Evolutionary conservation across 2,797 vertebrate genomes (phyloP), one percentile per base, ranked within the genome.

Genomic region (Percopsis omiscomaycus): DNA sequence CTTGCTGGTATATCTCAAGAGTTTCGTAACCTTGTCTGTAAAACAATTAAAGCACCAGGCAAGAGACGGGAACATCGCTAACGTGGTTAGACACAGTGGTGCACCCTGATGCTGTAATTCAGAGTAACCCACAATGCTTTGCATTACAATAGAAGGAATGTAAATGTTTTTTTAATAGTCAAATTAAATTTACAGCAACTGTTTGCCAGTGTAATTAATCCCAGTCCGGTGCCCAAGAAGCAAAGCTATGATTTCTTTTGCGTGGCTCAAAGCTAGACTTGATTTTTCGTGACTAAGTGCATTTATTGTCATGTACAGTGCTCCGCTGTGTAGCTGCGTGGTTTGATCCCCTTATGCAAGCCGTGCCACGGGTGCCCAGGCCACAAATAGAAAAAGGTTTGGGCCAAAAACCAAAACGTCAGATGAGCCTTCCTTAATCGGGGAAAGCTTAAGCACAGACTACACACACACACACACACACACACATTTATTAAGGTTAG

Each of bases 331-430:
- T 48, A 52, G 48, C 32, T 52, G 11, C 27, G 12, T 30, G 48
- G 32, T 50, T 30, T 67, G 49, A 65, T 61, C 54, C 65, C 52
- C 52, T 61, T 61, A 61, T 14, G 22, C 42, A 49, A 37, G 44
- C 42, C 44, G 22, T 46, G 13, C 44, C 13, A 27, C 2, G 16
- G 42, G 66, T 28, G 48, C 29, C 47, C 4, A 30, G 56, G 54
- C 30, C 55, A 52, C 46, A 42, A 83, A 70, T 52, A 56, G 53
- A 68, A 66, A 46, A 30, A 16, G 14, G 12, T 60, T 63, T 42
- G 28, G 59, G 63, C 48, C 3, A 14, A 59, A 55, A 59, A 74
- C 64, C 67, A 64, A 63, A 62, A 50, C n/a, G 9, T 52, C 55
- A 60, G 68, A 66, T 61, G 61, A 65, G 57, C 59, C 32, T 2